Percentiles rank a stretch among this genome's conserved stretches.
Evolutionary conservation across 53 echinoderm and acorn worm species (phyloP).

Genomic region (Echinometra lucunter): DNA sequence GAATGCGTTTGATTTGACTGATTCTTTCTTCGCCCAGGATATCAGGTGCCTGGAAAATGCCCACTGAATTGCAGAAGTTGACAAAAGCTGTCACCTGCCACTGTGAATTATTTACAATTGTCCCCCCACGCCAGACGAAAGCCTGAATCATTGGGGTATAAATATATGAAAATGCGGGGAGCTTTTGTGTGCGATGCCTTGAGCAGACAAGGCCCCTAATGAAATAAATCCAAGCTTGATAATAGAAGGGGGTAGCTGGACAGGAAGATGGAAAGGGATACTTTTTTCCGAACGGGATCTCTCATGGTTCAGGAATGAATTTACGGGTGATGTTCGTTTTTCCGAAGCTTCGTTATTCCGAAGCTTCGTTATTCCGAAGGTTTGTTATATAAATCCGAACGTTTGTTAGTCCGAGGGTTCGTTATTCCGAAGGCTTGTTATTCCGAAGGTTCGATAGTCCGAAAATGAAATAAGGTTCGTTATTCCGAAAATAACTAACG

Average conservation of each 20-base stretch:
- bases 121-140: conserved; percentile 43
- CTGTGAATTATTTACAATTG: conserved; percentile 26
- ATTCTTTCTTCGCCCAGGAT: not conserved
- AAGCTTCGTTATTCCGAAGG: too few relatives aligned
- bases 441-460: too few relatives aligned
- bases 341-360: too few relatives aligned
- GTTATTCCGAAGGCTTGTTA: too few relatives aligned
- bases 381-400: too few relatives aligned
- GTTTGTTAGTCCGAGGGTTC: too few relatives aligned
- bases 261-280: not conserved
- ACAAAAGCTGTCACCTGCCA: conserved; percentile 38
- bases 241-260: not conserved
- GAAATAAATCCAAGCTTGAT: conserved; percentile 16
- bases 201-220: conserved; percentile 22
- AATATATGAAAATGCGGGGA: not conserved
- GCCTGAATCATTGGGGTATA: not conserved
- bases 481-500: too few relatives aligned
- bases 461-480: too few relatives aligned
- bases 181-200: not conserved
- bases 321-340: too few relatives aligned
- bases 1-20: not conserved
- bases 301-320: too few relatives aligned
- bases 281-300: too few relatives aligned
- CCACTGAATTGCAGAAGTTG: conserved; percentile 8
- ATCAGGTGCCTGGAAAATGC: conserved; percentile 19